These are phyloP conservation scores for Apocrypta bakeri DNA, from an alignment of 1,140 invertebrate species.

Conservation along the genomic window DNA sequence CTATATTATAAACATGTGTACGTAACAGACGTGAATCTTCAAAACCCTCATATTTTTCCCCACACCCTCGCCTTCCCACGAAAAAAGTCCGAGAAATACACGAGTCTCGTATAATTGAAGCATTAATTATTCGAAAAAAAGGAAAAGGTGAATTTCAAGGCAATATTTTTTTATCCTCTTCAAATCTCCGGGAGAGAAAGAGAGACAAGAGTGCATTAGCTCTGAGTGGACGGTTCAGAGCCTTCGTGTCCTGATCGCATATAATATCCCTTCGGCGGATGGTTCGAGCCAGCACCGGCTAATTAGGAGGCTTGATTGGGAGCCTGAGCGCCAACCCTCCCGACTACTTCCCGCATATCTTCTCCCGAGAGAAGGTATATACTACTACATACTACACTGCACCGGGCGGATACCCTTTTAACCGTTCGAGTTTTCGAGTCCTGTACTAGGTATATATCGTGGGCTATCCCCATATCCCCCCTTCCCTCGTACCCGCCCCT, in stretches of 20 bases:
- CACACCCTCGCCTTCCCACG: neutral
- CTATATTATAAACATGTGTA: too few species aligned
- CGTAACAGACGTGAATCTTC: too few species aligned
- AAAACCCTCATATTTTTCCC: too few species aligned
- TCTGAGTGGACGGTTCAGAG: neutral
- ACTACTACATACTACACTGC: neutral
- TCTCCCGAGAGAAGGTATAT: neutral
- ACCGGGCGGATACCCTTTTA: constrained; percentile 33
- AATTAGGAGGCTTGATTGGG: constrained; percentile 68
- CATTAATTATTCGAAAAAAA: constrained; percentile 48
- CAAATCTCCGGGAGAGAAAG: constrained; percentile 7
- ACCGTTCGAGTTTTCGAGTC: constrained; percentile 42
- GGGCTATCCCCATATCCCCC: neutral
- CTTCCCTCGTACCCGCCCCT: constrained; percentile 19
- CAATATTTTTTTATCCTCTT: neutral
- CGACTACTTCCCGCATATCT: constrained; percentile 6
- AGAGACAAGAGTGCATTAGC: neutral
- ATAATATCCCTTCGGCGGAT: constrained; percentile 31
- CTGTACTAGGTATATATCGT: neutral
- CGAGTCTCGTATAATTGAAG: constrained; percentile 42
- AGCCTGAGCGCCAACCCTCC: constrained; percentile 51
- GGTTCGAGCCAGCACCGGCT: constrained; percentile 55
- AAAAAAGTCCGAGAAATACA: neutral
- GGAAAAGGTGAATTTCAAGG: constrained; percentile 26
- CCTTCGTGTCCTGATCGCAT: constrained; percentile 29